Conservation (phyloP, 2,888 invertebrate species). For the Parnassius smintheus region DNA sequence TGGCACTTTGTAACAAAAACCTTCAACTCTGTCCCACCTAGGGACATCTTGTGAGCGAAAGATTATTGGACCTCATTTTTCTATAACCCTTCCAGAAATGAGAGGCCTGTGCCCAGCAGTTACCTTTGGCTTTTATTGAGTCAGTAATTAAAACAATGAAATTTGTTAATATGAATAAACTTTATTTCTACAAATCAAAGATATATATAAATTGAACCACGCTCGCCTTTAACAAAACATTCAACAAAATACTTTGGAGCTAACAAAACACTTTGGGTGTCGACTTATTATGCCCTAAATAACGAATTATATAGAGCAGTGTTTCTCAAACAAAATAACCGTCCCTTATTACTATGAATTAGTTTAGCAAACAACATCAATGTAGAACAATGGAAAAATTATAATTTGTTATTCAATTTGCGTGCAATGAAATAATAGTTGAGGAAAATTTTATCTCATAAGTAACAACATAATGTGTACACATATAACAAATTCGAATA, state of each 20-base stretch:
- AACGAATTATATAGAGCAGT: conserved; percentile 64
- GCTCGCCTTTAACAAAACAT: conserved; percentile 72
- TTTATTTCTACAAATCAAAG: conserved; percentile 79
- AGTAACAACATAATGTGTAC: not conserved
- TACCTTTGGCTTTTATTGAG: not conserved
- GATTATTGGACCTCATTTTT: too few relatives aligned
- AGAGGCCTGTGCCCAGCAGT: too few relatives aligned
- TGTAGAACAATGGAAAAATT: conserved; percentile 1
- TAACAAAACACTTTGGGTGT: conserved; percentile 75
- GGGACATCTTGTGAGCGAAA: too few relatives aligned
- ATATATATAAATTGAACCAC: conserved; percentile 63
- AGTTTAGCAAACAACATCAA: conserved; percentile 28
- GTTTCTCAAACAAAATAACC: conserved; percentile 69
- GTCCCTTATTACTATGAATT: conserved; percentile 24
- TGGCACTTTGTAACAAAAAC: too few relatives aligned
- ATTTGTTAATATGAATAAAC: conserved; percentile 72
- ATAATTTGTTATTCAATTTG: too few relatives aligned
- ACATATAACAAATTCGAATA: not conserved
- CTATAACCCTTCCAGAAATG: too few relatives aligned
- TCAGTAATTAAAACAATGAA: conserved; percentile 36
- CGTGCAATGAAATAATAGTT: too few relatives aligned
- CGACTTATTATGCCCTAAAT: conserved; percentile 72
- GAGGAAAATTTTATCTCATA: too few relatives aligned
- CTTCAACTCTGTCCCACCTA: too few relatives aligned
- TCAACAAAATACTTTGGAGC: conserved; percentile 79